Percentiles rank a stretch among this genome's conserved stretches.
phyloP scores from a whole-genome alignment of 2,888 invertebrate genomes.

The Abrostola triplasia region DNA sequence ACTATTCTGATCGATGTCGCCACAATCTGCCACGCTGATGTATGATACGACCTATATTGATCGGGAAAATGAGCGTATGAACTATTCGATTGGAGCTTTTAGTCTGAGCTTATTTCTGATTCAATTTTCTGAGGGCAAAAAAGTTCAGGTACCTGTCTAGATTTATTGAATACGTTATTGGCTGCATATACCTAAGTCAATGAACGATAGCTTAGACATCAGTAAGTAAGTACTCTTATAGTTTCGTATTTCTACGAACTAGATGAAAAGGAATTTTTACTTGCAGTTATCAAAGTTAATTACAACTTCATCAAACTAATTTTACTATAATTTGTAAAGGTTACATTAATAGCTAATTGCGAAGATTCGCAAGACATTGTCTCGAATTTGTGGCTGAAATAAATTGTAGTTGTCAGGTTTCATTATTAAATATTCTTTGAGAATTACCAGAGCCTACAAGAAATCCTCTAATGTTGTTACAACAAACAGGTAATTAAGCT shows the following conservation, averaged over 20 bases:
- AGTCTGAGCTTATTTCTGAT: neutral
- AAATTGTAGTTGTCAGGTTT: conserved; percentile 24
- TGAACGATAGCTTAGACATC: neutral
- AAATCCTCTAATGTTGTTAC: conserved; percentile 9
- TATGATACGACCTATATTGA: conserved; percentile 65
- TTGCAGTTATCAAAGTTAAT: conserved; percentile 1
- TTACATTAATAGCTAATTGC: conserved; percentile 27
- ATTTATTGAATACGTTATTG: neutral
- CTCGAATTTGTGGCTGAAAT: conserved; percentile 7
- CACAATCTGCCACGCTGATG: conserved; percentile 74
- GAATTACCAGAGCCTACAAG: neutral
- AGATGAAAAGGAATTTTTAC: conserved; percentile 3
- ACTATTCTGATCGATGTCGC: conserved; percentile 79
- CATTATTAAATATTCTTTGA: conserved; percentile 26
- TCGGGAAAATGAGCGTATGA: conserved; percentile 52
- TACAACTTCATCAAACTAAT: conserved; percentile 11
- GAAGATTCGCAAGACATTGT: conserved; percentile 3
- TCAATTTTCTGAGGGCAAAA: conserved; percentile 6
- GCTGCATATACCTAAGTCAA: conserved; percentile 5
- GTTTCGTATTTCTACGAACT: conserved; percentile 6
- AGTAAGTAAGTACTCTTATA: neutral
- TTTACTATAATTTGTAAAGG: conserved; percentile 22
- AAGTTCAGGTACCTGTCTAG: neutral
- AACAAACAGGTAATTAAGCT: too few relatives aligned
- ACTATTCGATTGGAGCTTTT: conserved; percentile 29